Conservation (phyloP, 2,888 invertebrate genomes). For the Anarsia innoxiella region DNA sequence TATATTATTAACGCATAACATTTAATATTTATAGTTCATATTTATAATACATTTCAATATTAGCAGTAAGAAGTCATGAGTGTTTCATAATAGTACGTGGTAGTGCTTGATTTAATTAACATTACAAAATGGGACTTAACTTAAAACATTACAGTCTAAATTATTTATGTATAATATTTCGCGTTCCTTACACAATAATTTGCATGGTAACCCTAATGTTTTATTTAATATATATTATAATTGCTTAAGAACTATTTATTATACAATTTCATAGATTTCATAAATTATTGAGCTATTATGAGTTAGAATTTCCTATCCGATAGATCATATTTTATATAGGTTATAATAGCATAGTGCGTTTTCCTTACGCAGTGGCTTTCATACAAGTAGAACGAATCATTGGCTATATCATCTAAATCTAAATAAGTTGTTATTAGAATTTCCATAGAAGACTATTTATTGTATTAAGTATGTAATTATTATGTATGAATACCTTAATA, state of each 20-base stretch:
- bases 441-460: conserved; percentile 57
- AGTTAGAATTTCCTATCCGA: conserved; percentile 33
- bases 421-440: conserved; percentile 24
- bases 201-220: conserved; percentile 28
- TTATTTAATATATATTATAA: conserved; percentile 37
- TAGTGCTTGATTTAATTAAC: conserved; percentile 70
- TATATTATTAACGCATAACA: conserved; percentile 83
- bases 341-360: conserved; percentile 55
- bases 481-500: conserved; percentile 45
- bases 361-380: conserved; percentile 49
- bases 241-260: conserved; percentile 53
- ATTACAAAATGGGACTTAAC: conserved; percentile 72
- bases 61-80: conserved; percentile 73
- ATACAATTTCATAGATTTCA: conserved; percentile 51
- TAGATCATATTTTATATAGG: conserved; percentile 34
- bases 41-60: conserved; percentile 76
- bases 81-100: conserved; percentile 70
- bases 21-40: conserved; percentile 77
- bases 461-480: conserved; percentile 46
- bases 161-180: conserved; percentile 47
- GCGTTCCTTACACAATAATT: conserved; percentile 33
- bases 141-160: conserved; percentile 35
- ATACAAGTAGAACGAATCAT: conserved; percentile 26
- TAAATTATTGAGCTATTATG: conserved; percentile 69
- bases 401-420: conserved; percentile 9